Base-by-base conservation (phyloP, 2,888 invertebrate genomes). In the Cerastis rubricosa region DNA sequence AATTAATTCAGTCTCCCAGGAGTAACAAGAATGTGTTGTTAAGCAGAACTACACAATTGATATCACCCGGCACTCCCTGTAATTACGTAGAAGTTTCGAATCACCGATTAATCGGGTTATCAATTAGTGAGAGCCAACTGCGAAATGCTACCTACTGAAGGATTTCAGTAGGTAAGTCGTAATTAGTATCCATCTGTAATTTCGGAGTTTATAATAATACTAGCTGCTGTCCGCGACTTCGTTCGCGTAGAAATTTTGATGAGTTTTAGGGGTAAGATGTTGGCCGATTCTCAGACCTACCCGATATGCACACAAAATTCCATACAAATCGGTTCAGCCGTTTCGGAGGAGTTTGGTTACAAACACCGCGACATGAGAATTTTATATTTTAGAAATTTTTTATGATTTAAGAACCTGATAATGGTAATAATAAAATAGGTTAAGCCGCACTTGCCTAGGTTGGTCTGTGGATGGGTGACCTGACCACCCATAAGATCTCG, bases 21-120 rank as follows among this genome's bases (percentile, higher is more conserved):
- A 61, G 40, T 35, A 59, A 59, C 59, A 74, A 74, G 69, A 66
- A 71, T 71, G 35, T 67, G 80, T 80, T 63, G 71, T 45, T 29
- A 80, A 69, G 68, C 64, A 71, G 64, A 84, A 80, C 80, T 74
- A 84, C 43, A 64, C 84, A 82, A 80, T 84, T 82, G 80, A 68
- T 80, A 74, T 75, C 66, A 75, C 59, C 59, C 40, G 40, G 63
- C 40, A 45, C 51, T 68, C 40, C 29, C 22, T 64, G 74, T 81
- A 84, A 84, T 74, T 81, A 81, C 65, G 17, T 35, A 51, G 49
- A 74, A 84, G 61, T 78, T 83, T 67, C 61, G 78, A 83, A 76
- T 83, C 77, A 76, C 68, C 69, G 69, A 76, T 78, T 80, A 84
- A 75, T 72, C 65, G 54, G 61, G 63, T 67, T 74, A 68, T 71